Base-by-base conservation (phyloP, 2,888 invertebrate genomes). In the Marasmarcha lunaedactyla region DNA sequence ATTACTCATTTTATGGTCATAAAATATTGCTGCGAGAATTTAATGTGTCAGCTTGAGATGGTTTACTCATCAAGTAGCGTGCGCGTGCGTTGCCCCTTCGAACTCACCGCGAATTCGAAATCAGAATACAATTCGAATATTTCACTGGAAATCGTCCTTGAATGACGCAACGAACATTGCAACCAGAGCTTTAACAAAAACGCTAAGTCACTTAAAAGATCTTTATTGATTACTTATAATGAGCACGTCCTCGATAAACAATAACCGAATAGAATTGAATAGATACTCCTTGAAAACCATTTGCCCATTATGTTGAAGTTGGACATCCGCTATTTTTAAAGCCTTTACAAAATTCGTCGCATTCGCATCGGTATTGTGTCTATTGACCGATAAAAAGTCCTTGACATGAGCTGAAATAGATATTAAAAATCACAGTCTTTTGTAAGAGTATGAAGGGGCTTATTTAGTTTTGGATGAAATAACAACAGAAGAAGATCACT, bases 51-150 rank as follows among this genome's bases (percentile, higher is more conserved):
- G 14, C 12, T 11, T 10, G 6, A 10, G n/a, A 10, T 42, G 52
- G 59, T 63, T 73, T 71, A 77, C 71, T 78, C 78, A 79, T 70
- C 72, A 57, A 66, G 70, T 63, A 62, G 72, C 74, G 71, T 55
- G 55, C 60, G 61, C 74, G 71, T 63, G 68, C 55, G 12, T 13
- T 49, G 55, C 57, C 54, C 55, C 54, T 56, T 52, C 59, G 63
- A 68, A 71, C 68, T 67, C 64, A 66, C 62, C 57, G 58, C 53
- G 55, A 5, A 20, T 20, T 20, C 20, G 20, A 20, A 20, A 20
- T 20, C 20, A 7, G 20, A 53, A 54, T 59, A 20, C 20, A 20
- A 5, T 20, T 20, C 20, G 20, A 20, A 20, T 20, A 20, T 20
- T 5, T 7, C 3, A 20, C 7, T 20, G 3, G 20, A 3, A 20